Conservation (phyloP, 2,797 vertebrate species). For the Danionella dracula region DNA sequence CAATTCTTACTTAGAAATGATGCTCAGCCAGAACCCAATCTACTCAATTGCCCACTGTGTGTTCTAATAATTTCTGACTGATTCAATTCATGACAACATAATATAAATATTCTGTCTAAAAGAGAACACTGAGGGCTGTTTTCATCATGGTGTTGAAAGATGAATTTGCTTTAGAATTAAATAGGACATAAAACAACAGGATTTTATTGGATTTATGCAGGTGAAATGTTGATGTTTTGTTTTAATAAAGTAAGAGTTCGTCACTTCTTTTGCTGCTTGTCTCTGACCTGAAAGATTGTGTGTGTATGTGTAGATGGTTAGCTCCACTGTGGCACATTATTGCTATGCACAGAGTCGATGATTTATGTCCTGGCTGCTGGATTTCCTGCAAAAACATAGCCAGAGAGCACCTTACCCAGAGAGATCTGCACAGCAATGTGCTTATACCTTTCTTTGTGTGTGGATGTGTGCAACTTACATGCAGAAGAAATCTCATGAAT, state of each 20-base stretch:
- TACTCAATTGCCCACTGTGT: background rate
- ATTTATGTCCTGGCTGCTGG: slow-evolving; percentile 32
- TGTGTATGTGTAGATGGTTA: background rate
- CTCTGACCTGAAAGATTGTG: background rate
- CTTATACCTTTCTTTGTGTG: slow-evolving; percentile 8
- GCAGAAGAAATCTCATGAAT: background rate
- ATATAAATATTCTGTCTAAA: background rate
- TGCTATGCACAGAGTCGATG: slow-evolving; percentile 22
- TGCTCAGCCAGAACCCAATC: too few species aligned
- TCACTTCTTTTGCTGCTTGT: background rate
- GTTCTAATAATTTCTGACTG: background rate
- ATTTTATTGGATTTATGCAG: background rate
- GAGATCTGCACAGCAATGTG: background rate
- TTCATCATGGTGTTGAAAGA: background rate
- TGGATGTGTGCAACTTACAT: background rate
- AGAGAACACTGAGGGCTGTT: background rate
- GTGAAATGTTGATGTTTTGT: background rate
- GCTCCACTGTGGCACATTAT: slow-evolving; percentile 22
- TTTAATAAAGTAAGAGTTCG: background rate
- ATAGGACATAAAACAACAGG: background rate
- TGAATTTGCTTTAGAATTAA: background rate
- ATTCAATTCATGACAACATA: background rate
- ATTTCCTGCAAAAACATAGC: slow-evolving; percentile 21
- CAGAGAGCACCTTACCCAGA: slow-evolving; percentile 8
- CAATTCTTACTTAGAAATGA: too few species aligned